Evolutionary conservation across 2,888 invertebrate species (phyloP).

Genomic region (Orchesellides sinensis): DNA sequence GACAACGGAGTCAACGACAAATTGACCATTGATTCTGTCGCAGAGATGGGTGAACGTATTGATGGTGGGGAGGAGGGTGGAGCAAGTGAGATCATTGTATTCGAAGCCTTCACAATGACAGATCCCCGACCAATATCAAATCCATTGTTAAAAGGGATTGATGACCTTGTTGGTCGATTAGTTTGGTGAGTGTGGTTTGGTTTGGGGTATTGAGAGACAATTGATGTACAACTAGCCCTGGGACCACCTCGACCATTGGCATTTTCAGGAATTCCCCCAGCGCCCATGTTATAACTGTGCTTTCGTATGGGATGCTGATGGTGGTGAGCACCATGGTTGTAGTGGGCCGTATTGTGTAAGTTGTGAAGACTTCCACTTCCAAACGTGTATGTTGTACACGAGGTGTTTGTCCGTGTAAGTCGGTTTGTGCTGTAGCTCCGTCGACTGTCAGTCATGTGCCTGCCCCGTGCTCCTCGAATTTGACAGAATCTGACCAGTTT

Average conservation of each 20-base stretch:
- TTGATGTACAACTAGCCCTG: not conserved
- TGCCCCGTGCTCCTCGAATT: not conserved
- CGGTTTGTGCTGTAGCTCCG: slow-evolving; percentile 40
- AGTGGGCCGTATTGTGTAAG: slow-evolving; percentile 18
- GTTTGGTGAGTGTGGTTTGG: not conserved
- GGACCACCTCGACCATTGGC: no score
- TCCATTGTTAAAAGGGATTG: not conserved
- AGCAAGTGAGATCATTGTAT: slow-evolving; percentile 5
- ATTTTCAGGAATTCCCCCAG: no score
- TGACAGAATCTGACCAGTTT: slow-evolving; percentile 37
- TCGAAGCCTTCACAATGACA: slow-evolving; percentile 12
- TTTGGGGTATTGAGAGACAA: slow-evolving; percentile 48
- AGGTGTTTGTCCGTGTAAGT: slow-evolving; percentile 68
- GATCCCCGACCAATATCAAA: not conserved
- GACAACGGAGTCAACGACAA: slow-evolving; percentile 2
- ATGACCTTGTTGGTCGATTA: not conserved
- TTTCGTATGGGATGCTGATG: slow-evolving; percentile 12
- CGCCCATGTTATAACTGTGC: no score
- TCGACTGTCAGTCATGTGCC: slow-evolving; percentile 33
- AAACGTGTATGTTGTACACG: slow-evolving; percentile 71
- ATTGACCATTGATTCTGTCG: not conserved
- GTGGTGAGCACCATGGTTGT: slow-evolving; percentile 3
- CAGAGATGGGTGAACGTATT: not conserved
- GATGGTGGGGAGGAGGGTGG: not conserved
- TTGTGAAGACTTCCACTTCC: slow-evolving; percentile 56